Evolutionary conservation across 2,797 vertebrate species (phyloP).

Genomic region (Hoplostethus mediterraneus): DNA sequence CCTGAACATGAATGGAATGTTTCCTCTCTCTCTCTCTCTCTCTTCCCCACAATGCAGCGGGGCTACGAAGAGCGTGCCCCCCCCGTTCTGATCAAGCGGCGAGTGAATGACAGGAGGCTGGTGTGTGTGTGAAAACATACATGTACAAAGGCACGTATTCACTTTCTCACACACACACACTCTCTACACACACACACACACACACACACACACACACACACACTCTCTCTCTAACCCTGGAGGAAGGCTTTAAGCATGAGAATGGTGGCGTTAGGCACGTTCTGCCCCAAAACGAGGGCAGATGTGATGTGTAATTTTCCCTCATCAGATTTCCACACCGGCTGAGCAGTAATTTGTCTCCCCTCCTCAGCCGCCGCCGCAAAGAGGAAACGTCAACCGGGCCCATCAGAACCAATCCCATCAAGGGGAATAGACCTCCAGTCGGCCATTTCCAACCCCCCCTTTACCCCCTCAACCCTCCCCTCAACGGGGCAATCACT

Average conservation of each 20-base stretch:
- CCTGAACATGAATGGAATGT: slow-evolving; percentile 61
- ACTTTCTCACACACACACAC: slow-evolving; percentile 2
- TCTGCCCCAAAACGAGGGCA: slow-evolving; percentile 69
- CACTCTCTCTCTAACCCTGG: slow-evolving; percentile 3
- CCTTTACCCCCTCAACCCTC: neutral
- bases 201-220: slow-evolving; percentile 7
- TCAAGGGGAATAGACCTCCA: slow-evolving; percentile 55
- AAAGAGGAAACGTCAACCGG: slow-evolving; percentile 73
- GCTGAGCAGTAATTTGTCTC: slow-evolving; percentile 69
- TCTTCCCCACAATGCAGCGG: slow-evolving; percentile 43
- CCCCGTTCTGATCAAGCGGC: slow-evolving; percentile 47
- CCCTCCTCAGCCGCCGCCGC: slow-evolving; percentile 54
- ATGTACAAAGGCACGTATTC: slow-evolving; percentile 37
- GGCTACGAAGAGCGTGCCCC: slow-evolving; percentile 23
- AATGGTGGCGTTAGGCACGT: slow-evolving; percentile 56
- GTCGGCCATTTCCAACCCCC: slow-evolving; percentile 21
- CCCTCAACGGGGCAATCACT: slow-evolving; percentile 60
- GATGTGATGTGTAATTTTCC: slow-evolving; percentile 78
- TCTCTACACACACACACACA: slow-evolving; percentile 9
- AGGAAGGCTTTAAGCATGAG: slow-evolving; percentile 29
- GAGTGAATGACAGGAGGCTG: slow-evolving; percentile 45
- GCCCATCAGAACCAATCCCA: slow-evolving; percentile 64
- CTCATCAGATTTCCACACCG: slow-evolving; percentile 72
- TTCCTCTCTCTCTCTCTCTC: slow-evolving; percentile 55
- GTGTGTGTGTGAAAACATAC: neutral